These are phyloP conservation scores for Drosophila percnosoma DNA, from an alignment of 2,888 invertebrate genomes.

Conservation along the genomic window DNA sequence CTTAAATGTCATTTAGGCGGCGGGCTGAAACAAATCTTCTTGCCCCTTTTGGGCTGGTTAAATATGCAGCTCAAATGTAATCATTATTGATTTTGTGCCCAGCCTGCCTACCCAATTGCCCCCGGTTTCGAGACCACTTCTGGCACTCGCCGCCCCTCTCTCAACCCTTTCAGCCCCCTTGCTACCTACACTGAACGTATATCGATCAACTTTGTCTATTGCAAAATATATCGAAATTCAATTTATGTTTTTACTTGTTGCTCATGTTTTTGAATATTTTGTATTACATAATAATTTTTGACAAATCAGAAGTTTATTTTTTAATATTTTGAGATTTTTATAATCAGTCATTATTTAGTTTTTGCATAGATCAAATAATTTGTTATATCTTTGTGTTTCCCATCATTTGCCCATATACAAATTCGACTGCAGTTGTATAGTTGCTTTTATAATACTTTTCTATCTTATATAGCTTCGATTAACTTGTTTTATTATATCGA, in stretches of 20 bases:
- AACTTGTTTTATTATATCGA: no score
- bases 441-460: not conserved
- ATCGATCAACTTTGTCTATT: not conserved
- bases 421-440: not conserved
- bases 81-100: constrained; percentile 78
- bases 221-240: not conserved
- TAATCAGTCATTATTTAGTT: no score
- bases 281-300: not conserved
- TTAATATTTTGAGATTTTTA: not conserved
- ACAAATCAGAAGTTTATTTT: not conserved
- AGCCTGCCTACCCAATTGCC: constrained; percentile 43
- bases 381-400: not conserved
- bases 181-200: constrained; percentile 39
- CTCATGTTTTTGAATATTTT: no score
- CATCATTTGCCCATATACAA: not conserved
- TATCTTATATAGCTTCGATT: not conserved
- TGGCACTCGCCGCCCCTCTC: not conserved
- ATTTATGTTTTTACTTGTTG: not conserved
- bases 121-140: constrained; percentile 6
- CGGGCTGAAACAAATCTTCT: constrained; percentile 40
- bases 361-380: not conserved
- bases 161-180: constrained; percentile 21
- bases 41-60: constrained; percentile 55
- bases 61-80: constrained; percentile 80
- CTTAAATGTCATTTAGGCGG: constrained; percentile 71